Evolutionary conservation across 1,140 invertebrate species (phyloP), one percentile per base, ranked within the genome.

Genomic region (Euwallacea fornicatus): DNA sequence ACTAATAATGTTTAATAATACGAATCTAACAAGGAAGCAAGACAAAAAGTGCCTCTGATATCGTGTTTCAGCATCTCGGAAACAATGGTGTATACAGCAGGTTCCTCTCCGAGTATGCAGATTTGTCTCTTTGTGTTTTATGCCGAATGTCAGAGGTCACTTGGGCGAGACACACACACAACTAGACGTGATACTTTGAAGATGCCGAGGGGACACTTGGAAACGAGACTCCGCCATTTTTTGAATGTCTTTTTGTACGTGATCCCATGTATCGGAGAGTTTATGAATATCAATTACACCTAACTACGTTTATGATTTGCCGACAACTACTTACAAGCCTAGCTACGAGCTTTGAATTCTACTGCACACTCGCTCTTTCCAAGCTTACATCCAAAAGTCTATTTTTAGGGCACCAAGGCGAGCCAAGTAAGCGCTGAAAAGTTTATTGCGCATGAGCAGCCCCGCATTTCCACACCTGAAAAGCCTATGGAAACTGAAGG

Each of bases 41-140:
- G 67, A 63, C 59, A 69, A 69, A 69, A 69, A 63, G 55, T 64
- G 69, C 63, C 61, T 66, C 61, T 46, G 69, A 62, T 71, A 71
- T 71, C 69, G 69, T 71, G 69, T 71, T 66, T 66, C 69, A 71
- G 55, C 69, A 71, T 71, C 69, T 71, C 69, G 69, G 62, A 71
- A 65, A 71, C 69, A 71, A 71, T 71, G 62, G 69, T 65, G 62
- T 64, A 71, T 65, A 65, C 69, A 65, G 62, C 71, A 65, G 66
- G 58, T 59, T 68, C 60, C 42, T 61, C 55, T 50, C 42, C 56
- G 56, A 67, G 66, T 69, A 73, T 73, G 71, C 71, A 73, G 71
- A 73, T 73, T 69, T 64, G 66, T 69, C 71, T 73, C 66, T 73
- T 68, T 73, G 66, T 63, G 66, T 64, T 61, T 64, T 59, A 64